Conservation (phyloP, 2,797 vertebrate genomes). For the Anolis apletophallus region DNA sequence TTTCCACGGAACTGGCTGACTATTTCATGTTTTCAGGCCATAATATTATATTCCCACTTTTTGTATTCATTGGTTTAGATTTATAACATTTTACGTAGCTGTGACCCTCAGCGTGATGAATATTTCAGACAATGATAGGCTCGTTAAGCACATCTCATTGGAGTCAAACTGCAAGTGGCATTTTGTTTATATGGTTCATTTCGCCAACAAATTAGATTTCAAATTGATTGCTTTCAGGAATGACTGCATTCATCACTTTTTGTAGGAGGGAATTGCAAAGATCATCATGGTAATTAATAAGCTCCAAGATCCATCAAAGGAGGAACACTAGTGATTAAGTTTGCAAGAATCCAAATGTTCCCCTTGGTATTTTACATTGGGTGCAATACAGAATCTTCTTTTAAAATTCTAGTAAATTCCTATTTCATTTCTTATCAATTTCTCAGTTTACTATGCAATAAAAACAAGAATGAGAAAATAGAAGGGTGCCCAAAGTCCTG, state of each 20-base stretch:
- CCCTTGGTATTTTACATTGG: slow-evolving; percentile 48
- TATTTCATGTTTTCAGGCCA: slow-evolving; percentile 63
- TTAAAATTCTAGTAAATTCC: background rate
- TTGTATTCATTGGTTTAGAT: slow-evolving; percentile 56
- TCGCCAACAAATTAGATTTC: slow-evolving; percentile 85
- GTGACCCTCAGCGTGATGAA: slow-evolving; percentile 73
- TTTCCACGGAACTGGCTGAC: slow-evolving; percentile 55
- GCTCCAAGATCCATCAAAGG: slow-evolving; percentile 72
- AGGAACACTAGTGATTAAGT: slow-evolving; percentile 61
- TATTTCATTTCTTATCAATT: background rate
- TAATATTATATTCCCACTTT: slow-evolving; percentile 60
- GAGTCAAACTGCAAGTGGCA: slow-evolving; percentile 80
- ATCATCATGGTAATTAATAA: slow-evolving; percentile 80
- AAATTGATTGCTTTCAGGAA: slow-evolving; percentile 83
- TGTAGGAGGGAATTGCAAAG: slow-evolving; percentile 78
- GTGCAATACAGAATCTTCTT: background rate
- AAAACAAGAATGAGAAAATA: background rate
- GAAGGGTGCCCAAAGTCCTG: background rate
- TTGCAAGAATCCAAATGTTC: slow-evolving; percentile 63
- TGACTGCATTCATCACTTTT: slow-evolving; percentile 82
- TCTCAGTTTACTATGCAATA: background rate
- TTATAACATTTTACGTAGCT: slow-evolving; percentile 70
- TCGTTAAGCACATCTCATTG: slow-evolving; percentile 84
- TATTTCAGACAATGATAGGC: slow-evolving; percentile 75
- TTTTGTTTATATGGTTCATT: slow-evolving; percentile 86